Evolutionary conservation across 2,113 vertebrate genomes (phyloP).

Genomic region (Rhabdornis inornatus): DNA sequence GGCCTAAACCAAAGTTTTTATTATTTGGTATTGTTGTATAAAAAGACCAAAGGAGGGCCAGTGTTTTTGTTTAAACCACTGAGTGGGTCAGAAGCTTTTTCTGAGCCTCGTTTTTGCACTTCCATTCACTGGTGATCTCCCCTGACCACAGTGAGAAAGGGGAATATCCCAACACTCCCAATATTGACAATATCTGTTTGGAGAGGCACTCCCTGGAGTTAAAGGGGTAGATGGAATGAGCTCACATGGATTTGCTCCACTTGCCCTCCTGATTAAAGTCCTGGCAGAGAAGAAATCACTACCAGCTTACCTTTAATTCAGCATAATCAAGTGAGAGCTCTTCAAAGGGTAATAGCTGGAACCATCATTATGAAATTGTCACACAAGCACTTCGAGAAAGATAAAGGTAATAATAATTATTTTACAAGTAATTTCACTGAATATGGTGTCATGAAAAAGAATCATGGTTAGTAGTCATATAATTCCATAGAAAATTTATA

Average conservation of each 20-base stretch:
- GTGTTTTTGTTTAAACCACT: neutral
- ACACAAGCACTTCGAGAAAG: neutral
- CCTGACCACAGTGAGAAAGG: neutral
- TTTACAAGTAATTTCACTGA: constrained; percentile 1
- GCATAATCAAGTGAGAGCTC: neutral
- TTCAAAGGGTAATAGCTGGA: neutral
- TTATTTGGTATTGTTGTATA: neutral
- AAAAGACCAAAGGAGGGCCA: neutral
- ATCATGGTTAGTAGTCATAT: neutral
- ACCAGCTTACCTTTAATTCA: neutral
- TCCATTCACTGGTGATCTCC: neutral
- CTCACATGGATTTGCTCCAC: neutral
- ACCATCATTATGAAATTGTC: neutral
- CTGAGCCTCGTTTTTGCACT: neutral
- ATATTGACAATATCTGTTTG: neutral
- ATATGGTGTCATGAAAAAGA: neutral
- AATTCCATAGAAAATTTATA: neutral
- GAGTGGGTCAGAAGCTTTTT: neutral
- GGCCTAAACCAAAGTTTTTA: neutral
- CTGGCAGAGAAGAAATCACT: neutral
- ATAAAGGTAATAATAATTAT: neutral
- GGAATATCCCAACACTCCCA: neutral
- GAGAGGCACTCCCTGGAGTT: neutral
- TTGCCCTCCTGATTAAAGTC: neutral
- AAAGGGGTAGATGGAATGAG: neutral